Evolutionary conservation across 23 tunicate genomes (phyloP), one percentile per base, ranked within the genome.

Genomic region (Diplosoma virens): DNA sequence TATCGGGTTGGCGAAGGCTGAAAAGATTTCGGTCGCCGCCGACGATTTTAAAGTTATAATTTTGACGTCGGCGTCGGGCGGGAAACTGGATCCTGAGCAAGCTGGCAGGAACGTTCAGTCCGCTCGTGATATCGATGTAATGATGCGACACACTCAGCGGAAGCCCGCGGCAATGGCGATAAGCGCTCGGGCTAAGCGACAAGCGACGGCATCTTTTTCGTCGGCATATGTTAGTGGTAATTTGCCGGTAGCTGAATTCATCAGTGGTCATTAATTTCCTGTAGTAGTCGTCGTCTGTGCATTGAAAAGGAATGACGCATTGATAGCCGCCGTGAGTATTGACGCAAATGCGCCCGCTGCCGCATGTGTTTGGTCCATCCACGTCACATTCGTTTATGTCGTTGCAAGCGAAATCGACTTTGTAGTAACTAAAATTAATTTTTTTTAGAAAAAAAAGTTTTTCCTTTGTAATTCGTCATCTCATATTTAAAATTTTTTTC

Each of bases 341-440:
- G 26, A 90, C 90, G 45, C 97, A 90, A 22, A 79, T 79, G n/a
- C 67, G 72, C 55, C 35, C 31, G 3, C 26, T 46, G n/a, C 72
- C 66, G 63, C 97, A 90, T 32, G 50, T 54, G 2, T 71, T 24
- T 55, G 24, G 25, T 7, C 47, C 64, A 28, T 59, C 25, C 23
- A 9, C 3, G 52, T 87, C 95, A 47, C 97, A 92, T 81, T 92
- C 97, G 35, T 92, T 92, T 52, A 75, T 81, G 87, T 92, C 97
- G 30, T 79, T 76, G 59, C 97, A 92, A 2, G 90, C 75, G 76
- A 66, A 92, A 32, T 81, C 92, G 1, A 76, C 32, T 37, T 67
- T 66, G 32, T 81, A 47, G 67, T 92, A 92, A 25, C 97, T 92
- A 6, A 29, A 71, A 47, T 45, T 47, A n/a, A 58, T 11, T n/a